Percentiles rank a stretch among this genome's conserved stretches.
Evolutionary conservation across 2,113 vertebrate species (phyloP).

Genomic region (Isichthys henryi): DNA sequence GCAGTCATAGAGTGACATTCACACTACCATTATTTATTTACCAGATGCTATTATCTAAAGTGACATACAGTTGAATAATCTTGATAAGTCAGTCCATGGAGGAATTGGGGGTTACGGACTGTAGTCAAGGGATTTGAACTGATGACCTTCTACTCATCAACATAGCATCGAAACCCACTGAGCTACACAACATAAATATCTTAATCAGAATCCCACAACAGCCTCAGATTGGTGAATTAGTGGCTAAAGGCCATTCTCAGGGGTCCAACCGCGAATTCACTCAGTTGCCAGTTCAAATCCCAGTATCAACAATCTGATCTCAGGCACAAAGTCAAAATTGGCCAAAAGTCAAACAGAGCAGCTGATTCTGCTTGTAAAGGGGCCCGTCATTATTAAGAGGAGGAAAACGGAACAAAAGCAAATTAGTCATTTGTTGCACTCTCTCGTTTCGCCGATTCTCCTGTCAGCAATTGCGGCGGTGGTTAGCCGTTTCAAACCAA

Average conservation of each 20-base stretch:
- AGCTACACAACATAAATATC: background rate
- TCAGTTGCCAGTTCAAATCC: no score
- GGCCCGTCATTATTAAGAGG: no score
- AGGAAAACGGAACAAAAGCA: no score
- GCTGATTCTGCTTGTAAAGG: background rate
- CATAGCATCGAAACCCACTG: background rate
- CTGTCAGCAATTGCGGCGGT: no score
- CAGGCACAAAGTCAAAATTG: background rate
- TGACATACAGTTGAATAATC: background rate
- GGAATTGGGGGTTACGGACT: background rate
- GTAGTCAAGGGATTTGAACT: background rate
- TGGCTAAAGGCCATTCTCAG: background rate
- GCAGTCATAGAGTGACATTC: background rate
- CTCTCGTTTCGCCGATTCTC: no score
- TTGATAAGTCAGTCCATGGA: background rate
- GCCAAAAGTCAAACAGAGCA: no score
- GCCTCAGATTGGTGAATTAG: background rate
- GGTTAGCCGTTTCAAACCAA: no score
- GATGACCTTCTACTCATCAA: background rate
- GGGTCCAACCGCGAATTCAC: background rate
- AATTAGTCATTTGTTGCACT: no score
- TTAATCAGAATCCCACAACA: background rate
- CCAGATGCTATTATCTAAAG: background rate
- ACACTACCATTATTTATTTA: background rate
- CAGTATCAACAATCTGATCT: background rate